These are phyloP conservation scores for Tinamus major DNA, from an alignment of 2,797 vertebrate genomes.

Conservation along the genomic window DNA sequence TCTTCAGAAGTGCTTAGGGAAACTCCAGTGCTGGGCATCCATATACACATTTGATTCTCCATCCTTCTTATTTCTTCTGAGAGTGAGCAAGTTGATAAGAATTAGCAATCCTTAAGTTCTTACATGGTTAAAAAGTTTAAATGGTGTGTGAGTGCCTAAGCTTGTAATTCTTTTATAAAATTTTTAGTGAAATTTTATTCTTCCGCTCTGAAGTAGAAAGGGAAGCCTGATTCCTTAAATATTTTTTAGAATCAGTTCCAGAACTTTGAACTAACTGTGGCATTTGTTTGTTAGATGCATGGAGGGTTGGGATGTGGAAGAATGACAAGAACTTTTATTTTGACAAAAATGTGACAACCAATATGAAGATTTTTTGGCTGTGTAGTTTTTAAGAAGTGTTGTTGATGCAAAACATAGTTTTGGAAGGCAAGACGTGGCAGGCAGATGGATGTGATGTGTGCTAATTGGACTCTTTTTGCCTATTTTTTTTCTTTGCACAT, in stretches of 20 bases:
- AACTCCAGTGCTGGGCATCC: background rate
- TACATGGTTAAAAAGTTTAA: background rate
- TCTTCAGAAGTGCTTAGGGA: background rate
- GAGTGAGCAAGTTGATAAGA: background rate
- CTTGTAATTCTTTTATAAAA: background rate
- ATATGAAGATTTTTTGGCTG: background rate
- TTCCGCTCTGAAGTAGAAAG: background rate
- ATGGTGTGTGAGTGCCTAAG: background rate
- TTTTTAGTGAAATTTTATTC: background rate
- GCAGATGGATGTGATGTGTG: background rate
- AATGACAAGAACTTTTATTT: background rate
- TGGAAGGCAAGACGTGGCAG: background rate
- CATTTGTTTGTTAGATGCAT: background rate
- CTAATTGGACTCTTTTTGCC: background rate
- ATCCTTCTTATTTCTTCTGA: background rate
- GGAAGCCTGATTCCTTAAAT: background rate
- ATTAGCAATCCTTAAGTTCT: background rate
- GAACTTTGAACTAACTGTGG: background rate
- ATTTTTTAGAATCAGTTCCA: background rate
- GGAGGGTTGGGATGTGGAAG: background rate
- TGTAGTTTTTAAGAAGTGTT: background rate
- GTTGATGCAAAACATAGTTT: background rate
- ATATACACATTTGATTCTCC: background rate
- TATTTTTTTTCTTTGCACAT: background rate
- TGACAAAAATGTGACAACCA: background rate